Percentiles rank a stretch among this genome's conserved stretches.
Evolutionary conservation across 2,888 invertebrate genomes (phyloP).

Genomic region (Drymonia ruficornis): DNA sequence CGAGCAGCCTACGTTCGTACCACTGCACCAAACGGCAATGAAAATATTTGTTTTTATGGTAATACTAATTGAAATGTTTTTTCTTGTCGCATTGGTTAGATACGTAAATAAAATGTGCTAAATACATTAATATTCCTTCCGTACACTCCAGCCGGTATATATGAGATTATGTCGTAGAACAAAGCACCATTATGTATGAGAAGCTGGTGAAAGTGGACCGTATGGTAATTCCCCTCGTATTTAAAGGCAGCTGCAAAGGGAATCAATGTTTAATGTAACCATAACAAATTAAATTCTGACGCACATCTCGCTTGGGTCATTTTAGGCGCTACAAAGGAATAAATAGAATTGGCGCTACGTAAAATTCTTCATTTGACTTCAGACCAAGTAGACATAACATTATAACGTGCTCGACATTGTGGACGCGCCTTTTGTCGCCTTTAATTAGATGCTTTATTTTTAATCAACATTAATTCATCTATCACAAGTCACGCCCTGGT

Average conservation of each 20-base stretch:
- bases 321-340: too few species aligned
- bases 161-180: slow-evolving; percentile 37
- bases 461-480: too few species aligned
- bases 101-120: not conserved
- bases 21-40: too few species aligned
- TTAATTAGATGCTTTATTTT: too few species aligned
- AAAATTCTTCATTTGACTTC: too few species aligned
- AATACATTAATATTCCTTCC: slow-evolving; percentile 9
- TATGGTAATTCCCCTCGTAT: slow-evolving; percentile 63
- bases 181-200: slow-evolving; percentile 56
- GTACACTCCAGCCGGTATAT: not conserved
- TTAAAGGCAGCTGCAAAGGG: slow-evolving; percentile 42
- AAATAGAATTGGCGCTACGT: too few species aligned
- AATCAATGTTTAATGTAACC: slow-evolving; percentile 39
- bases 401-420: too few species aligned
- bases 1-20: too few species aligned
- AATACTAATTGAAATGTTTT: not conserved
- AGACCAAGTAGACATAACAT: too few species aligned
- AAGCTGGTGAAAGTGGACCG: slow-evolving; percentile 64
- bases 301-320: slow-evolving; percentile 17
- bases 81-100: not conserved
- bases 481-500: too few species aligned
- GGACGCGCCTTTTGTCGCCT: too few species aligned
- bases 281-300: slow-evolving; percentile 3
- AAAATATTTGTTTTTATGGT: too few species aligned